phyloP scores from a whole-genome alignment of 2,888 invertebrate species.

The Thymelicus lineola region DNA sequence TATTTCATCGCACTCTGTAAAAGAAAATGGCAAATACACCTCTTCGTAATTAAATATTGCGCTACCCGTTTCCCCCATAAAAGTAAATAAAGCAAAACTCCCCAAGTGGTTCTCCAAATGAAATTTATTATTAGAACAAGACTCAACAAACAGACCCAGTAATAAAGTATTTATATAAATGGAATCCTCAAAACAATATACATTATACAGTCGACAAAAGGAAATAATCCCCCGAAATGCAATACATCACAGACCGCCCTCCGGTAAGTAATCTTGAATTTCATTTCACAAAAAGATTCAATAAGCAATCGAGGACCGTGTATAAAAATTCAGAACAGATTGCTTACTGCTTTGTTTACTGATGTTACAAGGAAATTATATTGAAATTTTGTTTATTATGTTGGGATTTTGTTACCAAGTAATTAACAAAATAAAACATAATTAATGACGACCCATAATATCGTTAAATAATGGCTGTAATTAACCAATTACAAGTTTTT shows the following conservation, averaged over 20 bases:
- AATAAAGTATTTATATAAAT: conserved; percentile 8
- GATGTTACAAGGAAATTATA: neutral
- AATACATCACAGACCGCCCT: conserved; percentile 18
- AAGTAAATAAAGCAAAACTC: neutral
- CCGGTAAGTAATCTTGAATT: conserved; percentile 14
- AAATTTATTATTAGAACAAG: neutral
- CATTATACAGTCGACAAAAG: conserved; percentile 2
- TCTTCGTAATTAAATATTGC: neutral
- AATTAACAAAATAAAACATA: neutral
- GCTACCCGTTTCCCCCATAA: neutral
- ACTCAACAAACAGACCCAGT: neutral
- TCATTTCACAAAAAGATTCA: conserved; percentile 19
- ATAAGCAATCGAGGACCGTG: conserved; percentile 10
- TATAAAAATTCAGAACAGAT: neutral
- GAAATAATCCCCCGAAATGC: conserved; percentile 7
- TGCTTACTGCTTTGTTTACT: neutral
- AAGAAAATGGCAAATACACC: too few relatives aligned
- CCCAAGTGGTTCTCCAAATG: neutral
- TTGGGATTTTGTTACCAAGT: neutral
- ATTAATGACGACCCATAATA: neutral
- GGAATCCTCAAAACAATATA: neutral
- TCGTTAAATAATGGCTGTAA: too few relatives aligned
- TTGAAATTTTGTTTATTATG: neutral
- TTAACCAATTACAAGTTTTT: too few relatives aligned
- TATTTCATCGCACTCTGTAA: too few relatives aligned